A percentile compares a stretch with the other conserved stretches of the same genome.
Conservation (phyloP, 2,113 vertebrate genomes). For the Tiliqua scincoides region DNA sequence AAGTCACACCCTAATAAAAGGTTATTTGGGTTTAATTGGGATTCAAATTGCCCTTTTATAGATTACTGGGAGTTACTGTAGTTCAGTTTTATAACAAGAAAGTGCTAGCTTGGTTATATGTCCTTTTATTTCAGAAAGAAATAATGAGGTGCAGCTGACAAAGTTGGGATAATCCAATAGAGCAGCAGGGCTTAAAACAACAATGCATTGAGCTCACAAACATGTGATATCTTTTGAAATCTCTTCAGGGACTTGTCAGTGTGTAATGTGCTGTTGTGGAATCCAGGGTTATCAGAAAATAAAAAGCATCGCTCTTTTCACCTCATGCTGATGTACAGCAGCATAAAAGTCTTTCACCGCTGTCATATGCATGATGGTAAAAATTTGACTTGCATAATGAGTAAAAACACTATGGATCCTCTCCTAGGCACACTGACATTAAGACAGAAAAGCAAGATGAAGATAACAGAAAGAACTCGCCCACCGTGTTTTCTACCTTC, state of each 20-base stretch:
- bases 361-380: neutral
- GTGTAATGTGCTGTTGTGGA: conserved; percentile 39
- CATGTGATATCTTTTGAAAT: conserved; percentile 58
- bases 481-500: neutral
- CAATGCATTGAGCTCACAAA: conserved; percentile 41
- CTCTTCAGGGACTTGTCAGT: conserved; percentile 44
- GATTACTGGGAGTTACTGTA: neutral
- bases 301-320: conserved; percentile 48
- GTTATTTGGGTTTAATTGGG: conserved; percentile 33
- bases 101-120: conserved; percentile 12
- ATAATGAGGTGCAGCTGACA: conserved; percentile 48
- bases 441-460: neutral
- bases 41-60: conserved; percentile 38
- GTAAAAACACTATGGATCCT: fast-evolving
- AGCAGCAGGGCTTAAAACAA: conserved; percentile 51
- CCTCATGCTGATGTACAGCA: neutral
- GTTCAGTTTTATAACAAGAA: neutral
- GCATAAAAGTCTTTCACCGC: conserved; percentile 5
- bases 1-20: conserved; percentile 23
- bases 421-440: neutral
- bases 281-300: neutral
- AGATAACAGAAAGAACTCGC: neutral
- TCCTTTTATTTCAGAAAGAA: conserved; percentile 51
- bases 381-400: neutral
- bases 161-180: conserved; percentile 58